Conservation (phyloP, 2,888 invertebrate genomes). For the Plusia festucae region DNA sequence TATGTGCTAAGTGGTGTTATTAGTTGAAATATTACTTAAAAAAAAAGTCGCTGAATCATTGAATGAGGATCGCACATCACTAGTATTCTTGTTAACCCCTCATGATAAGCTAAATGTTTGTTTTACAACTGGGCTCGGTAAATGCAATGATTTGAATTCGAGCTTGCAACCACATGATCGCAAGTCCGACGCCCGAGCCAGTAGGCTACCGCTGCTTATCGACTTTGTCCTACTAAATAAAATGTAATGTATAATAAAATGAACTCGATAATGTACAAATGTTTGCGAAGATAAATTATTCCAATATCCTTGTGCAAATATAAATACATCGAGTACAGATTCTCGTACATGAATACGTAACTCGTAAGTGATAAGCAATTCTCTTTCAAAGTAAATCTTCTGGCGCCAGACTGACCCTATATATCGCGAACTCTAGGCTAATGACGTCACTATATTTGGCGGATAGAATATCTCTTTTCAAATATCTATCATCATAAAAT, state of each 20-base stretch:
- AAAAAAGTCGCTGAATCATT: no score
- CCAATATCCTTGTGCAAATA: not conserved
- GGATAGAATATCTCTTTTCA: conserved; percentile 21
- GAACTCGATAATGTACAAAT: not conserved
- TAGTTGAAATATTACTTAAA: not conserved
- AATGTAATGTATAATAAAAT: no score
- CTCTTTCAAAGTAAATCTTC: conserved; percentile 36
- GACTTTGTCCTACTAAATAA: no score
- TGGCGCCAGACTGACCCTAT: conserved; percentile 45
- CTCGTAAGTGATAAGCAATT: conserved; percentile 34
- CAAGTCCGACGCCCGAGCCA: no score
- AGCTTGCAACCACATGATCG: no score
- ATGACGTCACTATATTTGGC: conserved; percentile 32
- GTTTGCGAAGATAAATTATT: not conserved
- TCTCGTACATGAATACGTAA: conserved; percentile 15
- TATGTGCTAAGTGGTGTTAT: no score
- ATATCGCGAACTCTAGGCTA: conserved; percentile 23
- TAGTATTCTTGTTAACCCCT: no score
- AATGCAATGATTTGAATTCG: no score
- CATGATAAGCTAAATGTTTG: no score
- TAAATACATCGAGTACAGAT: not conserved
- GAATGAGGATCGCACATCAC: no score
- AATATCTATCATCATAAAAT: conserved; percentile 37
- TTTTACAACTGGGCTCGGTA: no score
- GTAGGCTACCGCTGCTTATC: no score